phyloP scores from a whole-genome alignment of 2,797 vertebrate genomes.

The Falco concolor region DNA sequence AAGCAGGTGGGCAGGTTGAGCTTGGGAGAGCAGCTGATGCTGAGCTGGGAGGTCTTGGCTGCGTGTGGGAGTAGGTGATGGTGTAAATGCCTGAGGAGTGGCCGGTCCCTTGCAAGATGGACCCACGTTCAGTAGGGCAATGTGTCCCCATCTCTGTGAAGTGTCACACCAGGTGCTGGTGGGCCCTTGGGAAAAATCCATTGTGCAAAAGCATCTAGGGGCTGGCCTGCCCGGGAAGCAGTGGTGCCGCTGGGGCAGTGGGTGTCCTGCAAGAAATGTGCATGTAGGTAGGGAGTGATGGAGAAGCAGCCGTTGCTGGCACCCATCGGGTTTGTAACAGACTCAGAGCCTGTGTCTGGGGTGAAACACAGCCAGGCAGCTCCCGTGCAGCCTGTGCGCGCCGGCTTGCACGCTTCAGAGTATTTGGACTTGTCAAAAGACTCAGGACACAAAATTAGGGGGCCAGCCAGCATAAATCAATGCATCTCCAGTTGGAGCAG shows the following conservation, averaged over 20 bases:
- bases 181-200: background rate
- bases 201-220: fast-evolving
- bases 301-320: background rate
- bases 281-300: background rate
- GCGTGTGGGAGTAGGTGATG: fast-evolving
- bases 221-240: background rate
- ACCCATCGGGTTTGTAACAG: background rate
- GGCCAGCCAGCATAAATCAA: background rate
- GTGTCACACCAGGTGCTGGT: background rate
- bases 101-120: background rate
- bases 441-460: background rate
- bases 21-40: background rate
- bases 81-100: background rate
- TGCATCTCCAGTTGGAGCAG: background rate
- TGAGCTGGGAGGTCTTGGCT: background rate
- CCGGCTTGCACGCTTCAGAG: too few relatives aligned
- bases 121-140: too few relatives aligned
- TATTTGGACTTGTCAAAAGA: background rate
- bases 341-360: background rate
- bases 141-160: fast-evolving
- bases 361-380: background rate
- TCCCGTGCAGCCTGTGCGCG: fast-evolving
- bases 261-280: background rate
- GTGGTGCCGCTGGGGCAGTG: background rate
- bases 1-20: background rate